Evolutionary conservation across 2,888 invertebrate genomes (phyloP).

Genomic region (Drosophila neonasuta): DNA sequence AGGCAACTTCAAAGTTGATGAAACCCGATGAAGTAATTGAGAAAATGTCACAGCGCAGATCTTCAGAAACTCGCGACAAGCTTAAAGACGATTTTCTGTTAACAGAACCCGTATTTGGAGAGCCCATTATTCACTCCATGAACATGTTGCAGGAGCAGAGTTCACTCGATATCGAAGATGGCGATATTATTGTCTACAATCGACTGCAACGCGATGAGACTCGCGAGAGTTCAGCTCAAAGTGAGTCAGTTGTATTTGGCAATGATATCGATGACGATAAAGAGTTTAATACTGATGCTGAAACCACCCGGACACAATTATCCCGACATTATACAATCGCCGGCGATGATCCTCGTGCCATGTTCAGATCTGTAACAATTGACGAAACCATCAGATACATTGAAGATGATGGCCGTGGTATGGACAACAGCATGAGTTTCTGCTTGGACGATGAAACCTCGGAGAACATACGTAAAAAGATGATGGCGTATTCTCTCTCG

Average conservation of each 20-base stretch:
- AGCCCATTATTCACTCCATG: conserved; percentile 65
- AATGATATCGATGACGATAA: conserved; percentile 28
- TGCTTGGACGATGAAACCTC: conserved; percentile 75
- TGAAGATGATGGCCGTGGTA: conserved; percentile 19
- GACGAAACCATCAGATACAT: conserved; percentile 64
- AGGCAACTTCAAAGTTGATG: conserved; percentile 65
- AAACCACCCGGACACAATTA: conserved; percentile 50
- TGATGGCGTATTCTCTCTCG: conserved; percentile 80
- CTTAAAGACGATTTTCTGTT: conserved; percentile 13
- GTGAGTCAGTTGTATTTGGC: conserved; percentile 73
- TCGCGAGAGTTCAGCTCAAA: conserved; percentile 74
- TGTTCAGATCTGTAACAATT: conserved; percentile 69
- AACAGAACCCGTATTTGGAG: conserved; percentile 59
- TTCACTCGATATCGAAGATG: conserved; percentile 68
- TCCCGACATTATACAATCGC: conserved; percentile 71
- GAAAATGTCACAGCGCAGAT: conserved; percentile 71
- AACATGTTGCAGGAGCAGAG: conserved; percentile 58
- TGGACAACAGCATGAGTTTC: conserved; percentile 57
- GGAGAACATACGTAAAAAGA: conserved; percentile 78
- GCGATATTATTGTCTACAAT: conserved; percentile 68
- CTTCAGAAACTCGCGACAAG: conserved; percentile 55
- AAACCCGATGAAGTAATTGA: conserved; percentile 73
- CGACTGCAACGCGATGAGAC: conserved; percentile 66
- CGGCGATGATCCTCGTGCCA: conserved; percentile 54
- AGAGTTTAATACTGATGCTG: conserved; percentile 28